Percentiles rank a stretch among this genome's conserved stretches.
These are phyloP conservation scores for Stomorhina lunata DNA, from an alignment of 2,888 invertebrate species.

Conservation along the genomic window DNA sequence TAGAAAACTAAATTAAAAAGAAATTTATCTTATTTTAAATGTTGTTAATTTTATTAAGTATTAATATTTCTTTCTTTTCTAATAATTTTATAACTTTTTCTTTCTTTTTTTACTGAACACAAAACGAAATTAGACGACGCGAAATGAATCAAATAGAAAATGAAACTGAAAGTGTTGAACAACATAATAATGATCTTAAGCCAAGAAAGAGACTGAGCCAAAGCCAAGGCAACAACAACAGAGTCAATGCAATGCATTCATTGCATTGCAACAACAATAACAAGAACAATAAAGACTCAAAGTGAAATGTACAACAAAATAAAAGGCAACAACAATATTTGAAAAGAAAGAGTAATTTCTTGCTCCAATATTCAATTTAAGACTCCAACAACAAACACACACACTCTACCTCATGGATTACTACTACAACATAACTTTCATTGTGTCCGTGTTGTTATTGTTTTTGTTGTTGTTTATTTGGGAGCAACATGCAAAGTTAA, in stretches of 20 bases:
- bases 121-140: conserved; percentile 38
- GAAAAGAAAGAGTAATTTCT: conserved; percentile 25
- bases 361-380: conserved; percentile 28
- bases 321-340: conserved; percentile 20
- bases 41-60: conserved; percentile 8
- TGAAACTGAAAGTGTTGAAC: conserved; percentile 74
- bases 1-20: neutral
- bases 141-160: conserved; percentile 70
- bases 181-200: conserved; percentile 54
- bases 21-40: neutral
- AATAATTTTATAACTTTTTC: conserved; percentile 29
- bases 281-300: conserved; percentile 4
- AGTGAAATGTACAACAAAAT: conserved; percentile 47
- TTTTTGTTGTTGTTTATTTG: neutral
- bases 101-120: conserved; percentile 23
- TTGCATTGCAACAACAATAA: conserved; percentile 20
- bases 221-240: conserved; percentile 34
- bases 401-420: neutral
- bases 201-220: conserved; percentile 7
- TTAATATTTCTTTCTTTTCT: neutral
- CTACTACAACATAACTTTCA: neutral
- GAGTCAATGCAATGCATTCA: too few species aligned
- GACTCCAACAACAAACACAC: neutral
- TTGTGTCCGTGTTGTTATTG: neutral
- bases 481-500: neutral